These are phyloP conservation scores for Spodoptera exigua DNA, from an alignment of 2,888 invertebrate species.

Conservation along the genomic window DNA sequence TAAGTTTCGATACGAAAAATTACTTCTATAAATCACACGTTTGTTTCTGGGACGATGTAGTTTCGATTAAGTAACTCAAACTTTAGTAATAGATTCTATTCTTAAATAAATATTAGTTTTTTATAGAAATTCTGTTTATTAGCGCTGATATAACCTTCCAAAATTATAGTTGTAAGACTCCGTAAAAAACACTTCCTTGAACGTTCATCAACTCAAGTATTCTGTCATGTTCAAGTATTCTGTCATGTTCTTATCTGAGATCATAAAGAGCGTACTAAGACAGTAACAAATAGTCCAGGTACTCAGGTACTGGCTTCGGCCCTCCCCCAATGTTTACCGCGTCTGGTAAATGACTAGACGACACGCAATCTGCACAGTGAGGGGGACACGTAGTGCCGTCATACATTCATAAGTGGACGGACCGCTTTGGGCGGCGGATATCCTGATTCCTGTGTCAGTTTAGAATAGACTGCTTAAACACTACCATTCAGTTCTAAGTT, in stretches of 20 bases:
- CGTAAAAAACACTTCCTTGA: not conserved
- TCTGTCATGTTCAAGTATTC: slow-evolving; percentile 22
- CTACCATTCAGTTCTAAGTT: slow-evolving; percentile 20
- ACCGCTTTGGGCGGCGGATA: slow-evolving; percentile 74
- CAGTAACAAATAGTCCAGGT: slow-evolving; percentile 48
- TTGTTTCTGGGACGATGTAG: too few relatives aligned
- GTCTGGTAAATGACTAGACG: slow-evolving; percentile 75
- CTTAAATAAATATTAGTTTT: too few relatives aligned
- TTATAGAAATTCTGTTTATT: too few relatives aligned
- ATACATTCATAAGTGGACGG: slow-evolving; percentile 65
- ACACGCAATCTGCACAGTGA: slow-evolving; percentile 72
- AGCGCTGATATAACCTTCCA: too few relatives aligned
- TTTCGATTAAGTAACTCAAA: too few relatives aligned
- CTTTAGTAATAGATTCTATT: too few relatives aligned
- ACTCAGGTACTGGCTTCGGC: slow-evolving; percentile 41
- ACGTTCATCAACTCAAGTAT: slow-evolving; percentile 10
- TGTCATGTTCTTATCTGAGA: slow-evolving; percentile 31
- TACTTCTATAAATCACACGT: too few relatives aligned
- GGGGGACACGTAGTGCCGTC: slow-evolving; percentile 69
- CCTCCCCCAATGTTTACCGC: slow-evolving; percentile 65
- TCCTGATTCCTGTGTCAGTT: slow-evolving; percentile 67
- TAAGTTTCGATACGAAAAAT: not conserved
- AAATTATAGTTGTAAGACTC: too few relatives aligned
- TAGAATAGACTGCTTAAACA: slow-evolving; percentile 47
- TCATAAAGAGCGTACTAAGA: slow-evolving; percentile 42